Evolutionary conservation across 2,888 invertebrate species (phyloP), one percentile per base, ranked within the genome.

Genomic region (Oligia latruncula): DNA sequence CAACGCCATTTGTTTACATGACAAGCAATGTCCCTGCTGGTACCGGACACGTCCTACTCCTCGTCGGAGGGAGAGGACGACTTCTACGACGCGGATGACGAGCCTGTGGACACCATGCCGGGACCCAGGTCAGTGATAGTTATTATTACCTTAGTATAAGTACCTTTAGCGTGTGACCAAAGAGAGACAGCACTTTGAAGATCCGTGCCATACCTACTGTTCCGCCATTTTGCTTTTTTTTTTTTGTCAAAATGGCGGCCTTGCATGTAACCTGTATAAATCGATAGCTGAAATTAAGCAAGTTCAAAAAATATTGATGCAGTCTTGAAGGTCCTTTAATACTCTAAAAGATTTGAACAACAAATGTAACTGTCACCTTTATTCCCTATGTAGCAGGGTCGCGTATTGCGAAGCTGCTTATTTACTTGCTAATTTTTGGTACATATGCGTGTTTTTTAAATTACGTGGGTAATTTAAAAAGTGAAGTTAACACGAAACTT

Each of bases 11-110:
- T 74, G 49, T 76, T 71, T 75, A 17, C 90, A 96, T 97, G 95
- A 86, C 92, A 96, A 90, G 96, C 97, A 81, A 97, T 97, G 95
- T 97, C 98, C 79, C 97, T 98, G 81, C 97, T 98, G 80, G 98
- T 99, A 46, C 99, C 99, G 68, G 99, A 98, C 92, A 99, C 98
- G 81, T 99, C 99, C 1, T 99, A 99, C 95, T 99, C 99, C n/a
- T 99, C 99, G 92, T 99, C 99, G 55, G 99, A 99, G 94, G 98
- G 98, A 79, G 99, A 99, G 93, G 99, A 99, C 80, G 99, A 99
- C 95, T 99, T 98, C 96, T 99, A 98, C 94, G 99, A 99, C 97
- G 99, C 99, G 9, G 98, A 98, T 90, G 99, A 99, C 92, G 98
- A 97, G 84, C 95, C 95, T 0, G 92, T 90, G 0, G 88, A 92